Evolutionary conservation across 2,797 vertebrate species (phyloP).

Genomic region (Spinus olivaceus): DNA sequence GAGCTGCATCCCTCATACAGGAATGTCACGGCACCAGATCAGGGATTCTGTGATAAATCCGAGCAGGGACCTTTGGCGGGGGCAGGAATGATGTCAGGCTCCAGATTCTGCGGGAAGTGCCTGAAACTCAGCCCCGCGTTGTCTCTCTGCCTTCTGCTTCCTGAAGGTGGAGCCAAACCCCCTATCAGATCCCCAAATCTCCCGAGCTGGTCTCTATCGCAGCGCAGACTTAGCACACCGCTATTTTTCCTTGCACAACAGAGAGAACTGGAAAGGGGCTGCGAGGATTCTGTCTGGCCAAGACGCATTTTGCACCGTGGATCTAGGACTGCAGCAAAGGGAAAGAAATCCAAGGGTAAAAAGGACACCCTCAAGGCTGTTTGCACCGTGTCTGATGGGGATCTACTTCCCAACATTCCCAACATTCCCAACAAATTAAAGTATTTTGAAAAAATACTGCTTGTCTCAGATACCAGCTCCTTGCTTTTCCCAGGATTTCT

Average conservation of each 20-base stretch:
- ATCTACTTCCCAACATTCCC: background rate
- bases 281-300: constrained; percentile 23
- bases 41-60: background rate
- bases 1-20: background rate
- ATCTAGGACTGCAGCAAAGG: constrained; percentile 19
- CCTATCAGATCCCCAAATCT: constrained; percentile 41
- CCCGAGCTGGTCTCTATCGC: background rate
- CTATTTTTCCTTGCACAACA: background rate
- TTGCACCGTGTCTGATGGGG: background rate
- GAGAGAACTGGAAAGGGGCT: background rate
- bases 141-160: constrained; percentile 41
- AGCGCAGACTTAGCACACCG: background rate
- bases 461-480: background rate
- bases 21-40: background rate
- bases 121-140: background rate
- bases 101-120: background rate
- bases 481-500: background rate
- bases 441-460: background rate
- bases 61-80: background rate
- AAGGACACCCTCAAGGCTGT: background rate
- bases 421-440: background rate
- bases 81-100: background rate
- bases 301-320: background rate
- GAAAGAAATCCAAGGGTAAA: background rate
- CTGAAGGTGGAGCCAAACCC: constrained; percentile 75